Conservation (phyloP, 2,888 invertebrate species). For the Drosophila gaucha region DNA sequence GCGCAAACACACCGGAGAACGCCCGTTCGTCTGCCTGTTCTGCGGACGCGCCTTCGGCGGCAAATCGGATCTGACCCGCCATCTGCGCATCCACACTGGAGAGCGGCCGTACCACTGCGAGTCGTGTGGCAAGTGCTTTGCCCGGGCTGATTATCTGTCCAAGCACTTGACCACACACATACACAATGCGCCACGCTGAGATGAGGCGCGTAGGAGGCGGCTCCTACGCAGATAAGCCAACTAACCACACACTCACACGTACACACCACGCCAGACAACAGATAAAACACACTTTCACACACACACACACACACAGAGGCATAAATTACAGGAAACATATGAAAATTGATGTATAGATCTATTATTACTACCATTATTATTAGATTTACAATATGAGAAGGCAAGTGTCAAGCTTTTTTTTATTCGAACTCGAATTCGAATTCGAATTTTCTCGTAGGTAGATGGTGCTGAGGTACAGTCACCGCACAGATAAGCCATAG, state of each 20-base stretch:
- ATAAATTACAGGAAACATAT: conserved; percentile 65
- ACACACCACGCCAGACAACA: conserved; percentile 19
- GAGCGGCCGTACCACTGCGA: conserved; percentile 96
- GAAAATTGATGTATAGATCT: conserved; percentile 61
- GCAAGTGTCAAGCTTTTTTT: conserved; percentile 28
- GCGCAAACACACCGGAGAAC: conserved; percentile 93
- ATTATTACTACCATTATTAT: conserved; percentile 50
- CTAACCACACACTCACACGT: conserved; percentile 13
- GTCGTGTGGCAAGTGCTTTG: conserved; percentile 96
- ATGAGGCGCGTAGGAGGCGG: conserved; percentile 85
- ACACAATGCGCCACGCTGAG: conserved; percentile 88
- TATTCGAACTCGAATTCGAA: conserved; percentile 16
- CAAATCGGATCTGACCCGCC: conserved; percentile 94
- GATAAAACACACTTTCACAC: conserved; percentile 15
- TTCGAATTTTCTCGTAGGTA: conserved; percentile 37
- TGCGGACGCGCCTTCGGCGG: conserved; percentile 95
- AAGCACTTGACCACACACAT: conserved; percentile 96
- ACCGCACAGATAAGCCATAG: conserved; percentile 36
- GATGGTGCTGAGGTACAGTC: conserved; percentile 29
- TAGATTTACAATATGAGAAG: conserved; percentile 34
- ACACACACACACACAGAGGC: conserved; percentile 45
- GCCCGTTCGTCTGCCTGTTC: conserved; percentile 95
- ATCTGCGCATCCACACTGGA: conserved; percentile 94
- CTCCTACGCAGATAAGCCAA: conserved; percentile 85
- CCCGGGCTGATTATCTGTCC: conserved; percentile 94